Evolutionary conservation across 64 coral and sea anemone genomes (phyloP).

Genomic region (Actinia equina): DNA sequence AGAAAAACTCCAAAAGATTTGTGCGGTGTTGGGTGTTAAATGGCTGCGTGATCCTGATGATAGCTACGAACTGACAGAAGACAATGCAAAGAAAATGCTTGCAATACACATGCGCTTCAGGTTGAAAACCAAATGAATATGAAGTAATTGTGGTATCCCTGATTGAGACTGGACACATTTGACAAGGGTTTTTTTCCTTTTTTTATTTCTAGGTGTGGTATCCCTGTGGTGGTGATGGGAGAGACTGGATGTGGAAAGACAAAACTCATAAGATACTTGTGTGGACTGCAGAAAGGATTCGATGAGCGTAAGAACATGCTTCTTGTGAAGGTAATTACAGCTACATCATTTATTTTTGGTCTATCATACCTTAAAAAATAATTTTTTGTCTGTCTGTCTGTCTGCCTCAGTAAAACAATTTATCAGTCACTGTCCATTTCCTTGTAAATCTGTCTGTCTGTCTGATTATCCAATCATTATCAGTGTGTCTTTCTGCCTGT

Average conservation of each 20-base stretch:
- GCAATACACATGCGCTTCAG: slow-evolving; percentile 86
- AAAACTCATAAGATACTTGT: slow-evolving; percentile 64
- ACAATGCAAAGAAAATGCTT: slow-evolving; percentile 75
- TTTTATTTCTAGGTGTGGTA: slow-evolving; percentile 28
- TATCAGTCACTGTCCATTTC: too few species aligned
- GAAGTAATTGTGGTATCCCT: not conserved
- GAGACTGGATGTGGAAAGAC: slow-evolving; percentile 79
- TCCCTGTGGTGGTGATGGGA: slow-evolving; percentile 77
- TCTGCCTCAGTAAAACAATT: too few species aligned
- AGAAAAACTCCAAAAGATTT: slow-evolving; percentile 62
- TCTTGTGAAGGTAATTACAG: slow-evolving; percentile 56
- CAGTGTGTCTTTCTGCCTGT: too few species aligned
- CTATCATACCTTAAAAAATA: too few species aligned
- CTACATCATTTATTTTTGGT: too few species aligned
- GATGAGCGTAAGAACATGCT: slow-evolving; percentile 73
- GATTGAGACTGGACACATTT: not conserved
- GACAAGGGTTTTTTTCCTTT: too few species aligned
- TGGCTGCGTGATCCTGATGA: slow-evolving; percentile 60
- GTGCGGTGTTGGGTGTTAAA: slow-evolving; percentile 57
- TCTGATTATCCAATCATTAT: too few species aligned
- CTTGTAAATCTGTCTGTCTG: too few species aligned
- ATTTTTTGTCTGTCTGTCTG: too few species aligned
- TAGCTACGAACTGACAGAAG: slow-evolving; percentile 71
- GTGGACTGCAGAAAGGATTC: slow-evolving; percentile 54
- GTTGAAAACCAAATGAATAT: not conserved